Evolutionary conservation across 2,113 vertebrate genomes (phyloP), one percentile per base, ranked within the genome.

Genomic region (Varanus salvator): DNA sequence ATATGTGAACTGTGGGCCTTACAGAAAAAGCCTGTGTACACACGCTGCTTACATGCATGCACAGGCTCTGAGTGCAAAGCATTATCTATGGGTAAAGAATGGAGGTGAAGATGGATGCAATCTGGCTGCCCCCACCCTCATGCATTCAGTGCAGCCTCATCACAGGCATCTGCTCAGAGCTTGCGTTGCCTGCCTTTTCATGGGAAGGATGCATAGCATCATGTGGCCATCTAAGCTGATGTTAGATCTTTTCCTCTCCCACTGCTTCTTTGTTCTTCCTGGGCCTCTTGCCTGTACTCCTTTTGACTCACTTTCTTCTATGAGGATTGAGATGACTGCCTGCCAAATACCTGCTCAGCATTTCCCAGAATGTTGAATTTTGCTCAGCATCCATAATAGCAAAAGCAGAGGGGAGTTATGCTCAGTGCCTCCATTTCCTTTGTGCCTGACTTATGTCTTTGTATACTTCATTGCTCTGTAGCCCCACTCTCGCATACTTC

Each of bases 401-500:
- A 78, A 89, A 89, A 85, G 60, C 72, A 50, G 12, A 68, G 76
- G 66, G 34, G 72, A 76, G 23, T 57, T 72, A 29, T 74, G 25
- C 75, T 31, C 76, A 66, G 23, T 74, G 15, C 19, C 48, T 4
- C 29, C 31, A 29, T 87, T 87, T 78, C 77, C 50, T 72, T 75
- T 54, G 23, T 60, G 34, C 23, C 71, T 85, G 54, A 38, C 25
- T 68, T 66, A n/a, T 80, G 48, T 74, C 27, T 23, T 68, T 60
- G 48, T 64, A 64, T 64, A 84, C 29, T 77, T 38, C 76, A 25
- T 64, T 31, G 8, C 85, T 84, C 64, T 64, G 44, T 52, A 64
- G 8, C 80, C n/a, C 87, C 72, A 50, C 52, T 85, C 83, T 50
- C 81, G 72, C 76, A 82, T n/a, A 57, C 50, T 27, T 82, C 87